These are phyloP conservation scores for Elaphurus davidianus DNA, from an alignment of 2,113 vertebrate species.

Conservation along the genomic window DNA sequence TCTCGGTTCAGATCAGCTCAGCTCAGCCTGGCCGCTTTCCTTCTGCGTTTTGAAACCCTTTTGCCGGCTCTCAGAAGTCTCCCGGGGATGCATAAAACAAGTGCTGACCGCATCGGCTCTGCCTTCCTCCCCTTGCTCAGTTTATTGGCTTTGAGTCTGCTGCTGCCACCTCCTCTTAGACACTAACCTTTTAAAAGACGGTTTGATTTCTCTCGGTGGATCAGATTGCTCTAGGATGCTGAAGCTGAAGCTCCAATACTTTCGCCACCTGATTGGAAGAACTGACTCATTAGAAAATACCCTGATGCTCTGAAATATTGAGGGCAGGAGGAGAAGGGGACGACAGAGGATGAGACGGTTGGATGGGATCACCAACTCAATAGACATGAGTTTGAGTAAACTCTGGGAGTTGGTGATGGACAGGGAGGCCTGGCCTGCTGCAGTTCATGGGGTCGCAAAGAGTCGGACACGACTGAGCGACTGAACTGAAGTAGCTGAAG, in stretches of 20 bases:
- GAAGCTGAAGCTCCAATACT: background rate
- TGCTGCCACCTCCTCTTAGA: background rate
- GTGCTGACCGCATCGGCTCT: background rate
- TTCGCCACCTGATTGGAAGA: background rate
- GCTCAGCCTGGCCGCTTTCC: background rate
- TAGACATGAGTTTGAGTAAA: background rate
- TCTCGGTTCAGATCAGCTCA: background rate
- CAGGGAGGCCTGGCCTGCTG: accelerated
- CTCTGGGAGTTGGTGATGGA: background rate
- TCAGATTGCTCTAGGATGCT: background rate
- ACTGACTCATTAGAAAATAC: background rate
- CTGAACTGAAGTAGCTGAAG: background rate
- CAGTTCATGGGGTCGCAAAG: accelerated
- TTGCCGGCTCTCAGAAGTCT: background rate
- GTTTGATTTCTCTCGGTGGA: background rate
- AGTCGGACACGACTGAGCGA: accelerated
- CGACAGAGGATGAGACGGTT: accelerated
- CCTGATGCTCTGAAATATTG: background rate
- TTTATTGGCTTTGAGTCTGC: background rate
- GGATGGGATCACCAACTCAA: background rate
- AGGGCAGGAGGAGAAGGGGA: background rate
- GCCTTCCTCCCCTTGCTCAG: background rate
- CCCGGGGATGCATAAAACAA: background rate
- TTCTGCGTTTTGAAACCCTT: background rate
- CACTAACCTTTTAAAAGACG: background rate